A percentile compares a stretch with the other conserved stretches of the same genome.
Evolutionary conservation across 2,888 invertebrate species (phyloP).

Genomic region (Drosophila crucigera): DNA sequence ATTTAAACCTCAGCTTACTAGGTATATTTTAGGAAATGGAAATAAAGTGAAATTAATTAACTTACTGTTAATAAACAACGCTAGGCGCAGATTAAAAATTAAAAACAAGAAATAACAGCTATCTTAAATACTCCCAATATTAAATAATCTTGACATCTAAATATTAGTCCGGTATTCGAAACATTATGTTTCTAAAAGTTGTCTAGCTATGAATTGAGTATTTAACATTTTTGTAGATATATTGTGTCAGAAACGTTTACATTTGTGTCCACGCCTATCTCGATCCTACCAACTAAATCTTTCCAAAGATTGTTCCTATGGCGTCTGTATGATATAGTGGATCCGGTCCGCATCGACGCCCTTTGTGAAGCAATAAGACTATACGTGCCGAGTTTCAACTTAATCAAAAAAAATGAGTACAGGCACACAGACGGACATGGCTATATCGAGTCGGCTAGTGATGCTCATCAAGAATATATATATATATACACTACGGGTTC

Average conservation of each 20-base stretch:
- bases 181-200: neutral
- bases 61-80: neutral
- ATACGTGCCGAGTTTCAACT: neutral
- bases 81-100: neutral
- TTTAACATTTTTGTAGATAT: neutral
- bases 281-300: neutral
- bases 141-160: neutral
- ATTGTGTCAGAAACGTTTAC: neutral
- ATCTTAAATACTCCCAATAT: neutral
- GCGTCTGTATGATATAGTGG: neutral
- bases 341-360: neutral
- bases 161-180: neutral
- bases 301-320: neutral
- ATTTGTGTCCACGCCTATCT: neutral
- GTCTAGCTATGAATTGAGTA: neutral
- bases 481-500: neutral
- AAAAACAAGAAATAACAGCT: neutral
- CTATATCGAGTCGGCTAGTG: neutral
- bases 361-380: neutral
- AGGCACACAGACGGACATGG: neutral
- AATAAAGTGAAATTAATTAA: neutral
- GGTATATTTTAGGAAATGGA: neutral
- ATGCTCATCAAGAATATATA: neutral
- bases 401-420: neutral
- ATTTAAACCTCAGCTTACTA: neutral